A percentile compares a stretch with the other conserved stretches of the same genome.
Conservation (phyloP, 2,113 vertebrate genomes). For the Oophaga pumilio region DNA sequence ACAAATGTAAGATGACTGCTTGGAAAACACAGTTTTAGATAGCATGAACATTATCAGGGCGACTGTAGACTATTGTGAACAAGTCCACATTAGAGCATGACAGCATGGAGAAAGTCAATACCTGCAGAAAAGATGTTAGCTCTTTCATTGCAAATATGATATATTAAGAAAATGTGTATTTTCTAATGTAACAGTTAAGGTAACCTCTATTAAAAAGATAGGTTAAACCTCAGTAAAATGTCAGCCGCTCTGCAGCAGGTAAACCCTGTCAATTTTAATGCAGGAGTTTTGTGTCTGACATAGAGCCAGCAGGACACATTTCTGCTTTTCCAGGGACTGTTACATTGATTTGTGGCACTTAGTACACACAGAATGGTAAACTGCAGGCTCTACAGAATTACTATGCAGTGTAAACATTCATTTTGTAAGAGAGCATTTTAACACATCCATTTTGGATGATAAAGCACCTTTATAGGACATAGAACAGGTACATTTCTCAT, state of each 20-base stretch:
- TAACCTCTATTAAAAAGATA: neutral
- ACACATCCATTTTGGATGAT: neutral
- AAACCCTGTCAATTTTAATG: neutral
- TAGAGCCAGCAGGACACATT: constrained; percentile 19
- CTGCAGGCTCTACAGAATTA: constrained; percentile 12
- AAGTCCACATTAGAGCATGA: too few species aligned
- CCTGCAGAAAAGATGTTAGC: too few species aligned
- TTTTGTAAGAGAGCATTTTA: neutral
- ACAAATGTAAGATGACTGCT: too few species aligned
- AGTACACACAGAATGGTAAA: neutral
- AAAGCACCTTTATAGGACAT: neutral
- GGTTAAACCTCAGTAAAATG: neutral
- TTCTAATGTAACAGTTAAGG: neutral
- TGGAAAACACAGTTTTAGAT: too few species aligned
- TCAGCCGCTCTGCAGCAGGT: neutral
- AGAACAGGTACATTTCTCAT: neutral
- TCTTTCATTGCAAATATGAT: too few species aligned
- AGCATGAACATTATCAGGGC: too few species aligned
- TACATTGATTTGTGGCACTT: constrained; percentile 26
- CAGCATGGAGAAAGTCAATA: too few species aligned
- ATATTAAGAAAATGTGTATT: too few species aligned
- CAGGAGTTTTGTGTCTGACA: constrained; percentile 11
- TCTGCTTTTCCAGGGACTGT: constrained; percentile 2
- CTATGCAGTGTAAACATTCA: constrained; percentile 4
- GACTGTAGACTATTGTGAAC: too few species aligned